A percentile compares a stretch with the other conserved stretches of the same genome.
Conservation (phyloP, 2,888 invertebrate species). For the Malthinus flaveolus region DNA sequence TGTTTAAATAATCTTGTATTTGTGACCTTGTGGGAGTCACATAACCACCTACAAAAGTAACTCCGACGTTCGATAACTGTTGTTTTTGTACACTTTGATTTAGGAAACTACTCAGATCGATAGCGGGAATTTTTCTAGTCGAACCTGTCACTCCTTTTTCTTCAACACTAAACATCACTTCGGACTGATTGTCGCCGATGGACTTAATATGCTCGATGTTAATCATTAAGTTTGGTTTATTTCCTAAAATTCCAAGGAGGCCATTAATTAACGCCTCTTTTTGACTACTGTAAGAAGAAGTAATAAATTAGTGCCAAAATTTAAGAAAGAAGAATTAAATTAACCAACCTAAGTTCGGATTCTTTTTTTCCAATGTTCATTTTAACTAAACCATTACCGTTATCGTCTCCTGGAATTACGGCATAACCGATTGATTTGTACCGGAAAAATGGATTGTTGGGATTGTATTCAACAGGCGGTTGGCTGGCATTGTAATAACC, state of each 20-base stretch:
- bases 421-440: constrained; percentile 96
- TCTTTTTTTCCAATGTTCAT: constrained; percentile 82
- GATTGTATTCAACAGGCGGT: constrained; percentile 80
- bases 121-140: constrained; percentile 71
- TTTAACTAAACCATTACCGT: constrained; percentile 89
- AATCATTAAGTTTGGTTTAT: constrained; percentile 80
- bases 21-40: constrained; percentile 77
- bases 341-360: constrained; percentile 70
- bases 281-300: constrained; percentile 58
- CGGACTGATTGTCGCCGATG: constrained; percentile 77
- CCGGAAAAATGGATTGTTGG: constrained; percentile 88
- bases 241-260: constrained; percentile 74
- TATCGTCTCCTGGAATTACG: constrained; percentile 81
- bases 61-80: constrained; percentile 74
- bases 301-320: constrained; percentile 32
- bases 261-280: constrained; percentile 71
- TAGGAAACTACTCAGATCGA: constrained; percentile 71
- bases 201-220: constrained; percentile 78
- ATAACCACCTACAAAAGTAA: constrained; percentile 71
- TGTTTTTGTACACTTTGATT: constrained; percentile 71
- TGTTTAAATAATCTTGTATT: constrained; percentile 84
- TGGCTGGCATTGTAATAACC: constrained; percentile 78
- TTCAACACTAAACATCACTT: constrained; percentile 71
- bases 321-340: not conserved
- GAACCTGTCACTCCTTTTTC: constrained; percentile 70